phyloP scores from a whole-genome alignment of 2,113 vertebrate genomes.

The Galbula dea region DNA sequence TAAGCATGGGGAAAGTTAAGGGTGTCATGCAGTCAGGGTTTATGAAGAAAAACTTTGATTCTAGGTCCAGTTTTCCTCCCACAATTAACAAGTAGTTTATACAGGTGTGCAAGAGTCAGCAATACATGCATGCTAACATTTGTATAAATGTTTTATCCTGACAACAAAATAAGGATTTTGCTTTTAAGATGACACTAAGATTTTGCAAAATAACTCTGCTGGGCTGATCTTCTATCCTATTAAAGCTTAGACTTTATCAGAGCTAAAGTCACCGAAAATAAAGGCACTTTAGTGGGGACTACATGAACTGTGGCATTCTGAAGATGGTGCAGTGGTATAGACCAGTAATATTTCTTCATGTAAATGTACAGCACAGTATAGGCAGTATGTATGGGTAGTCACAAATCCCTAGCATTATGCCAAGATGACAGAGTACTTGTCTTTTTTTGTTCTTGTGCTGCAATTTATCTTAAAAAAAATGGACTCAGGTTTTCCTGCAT shows the following conservation, averaged over 20 bases:
- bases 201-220: neutral
- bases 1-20: neutral
- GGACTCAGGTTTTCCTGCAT: conserved; percentile 34
- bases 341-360: conserved; percentile 53
- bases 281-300: conserved; percentile 30
- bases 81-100: neutral
- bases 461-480: conserved; percentile 67
- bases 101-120: neutral
- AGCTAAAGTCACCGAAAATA: conserved; percentile 35
- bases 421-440: conserved; percentile 68
- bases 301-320: conserved; percentile 29
- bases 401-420: conserved; percentile 62
- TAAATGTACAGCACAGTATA: neutral
- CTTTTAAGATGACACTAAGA: neutral
- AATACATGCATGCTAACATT: neutral
- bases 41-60: neutral
- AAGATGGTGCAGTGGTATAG: neutral
- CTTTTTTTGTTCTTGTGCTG: conserved; percentile 58
- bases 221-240: neutral
- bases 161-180: neutral
- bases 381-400: conserved; percentile 33
- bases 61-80: neutral
- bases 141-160: neutral
- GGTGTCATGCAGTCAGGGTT: neutral
- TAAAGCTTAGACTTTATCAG: neutral